phyloP scores from a whole-genome alignment of 1,140 invertebrate species.

The Neoseiulus cucumeris region DNA sequence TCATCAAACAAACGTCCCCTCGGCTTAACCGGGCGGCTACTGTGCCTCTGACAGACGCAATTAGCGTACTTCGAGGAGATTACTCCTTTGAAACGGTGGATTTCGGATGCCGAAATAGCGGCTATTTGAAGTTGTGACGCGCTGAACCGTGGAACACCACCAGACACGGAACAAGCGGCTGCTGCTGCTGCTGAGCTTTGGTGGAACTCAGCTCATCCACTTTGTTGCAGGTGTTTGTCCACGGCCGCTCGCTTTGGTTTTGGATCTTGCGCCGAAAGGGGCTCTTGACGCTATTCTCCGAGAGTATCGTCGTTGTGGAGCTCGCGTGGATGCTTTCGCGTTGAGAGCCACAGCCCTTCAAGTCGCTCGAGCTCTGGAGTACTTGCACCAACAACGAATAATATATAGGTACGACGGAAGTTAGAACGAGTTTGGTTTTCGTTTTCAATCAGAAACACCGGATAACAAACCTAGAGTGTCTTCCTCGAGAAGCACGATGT shows the following conservation, averaged over 20 bases:
- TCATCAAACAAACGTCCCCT: too few relatives aligned
- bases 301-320: conserved; percentile 59
- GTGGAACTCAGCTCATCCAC: background rate
- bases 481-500: background rate
- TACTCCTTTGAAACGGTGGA: too few relatives aligned
- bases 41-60: too few relatives aligned
- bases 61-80: too few relatives aligned
- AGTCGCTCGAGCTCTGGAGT: conserved; percentile 80
- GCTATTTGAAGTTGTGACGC: too few relatives aligned
- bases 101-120: too few relatives aligned
- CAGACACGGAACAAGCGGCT: too few relatives aligned
- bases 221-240: conserved; percentile 52
- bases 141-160: too few relatives aligned
- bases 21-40: too few relatives aligned
- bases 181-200: too few relatives aligned
- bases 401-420: conserved; percentile 46
- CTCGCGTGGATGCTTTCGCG: conserved; percentile 50
- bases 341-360: conserved; percentile 29
- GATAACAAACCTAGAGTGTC: background rate
- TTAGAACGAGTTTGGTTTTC: background rate
- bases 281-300: conserved; percentile 60
- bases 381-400: conserved; percentile 77
- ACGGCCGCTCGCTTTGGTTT: conserved; percentile 66
- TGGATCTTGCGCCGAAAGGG: conserved; percentile 75
- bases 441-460: too few relatives aligned